Percentiles rank a stretch among this genome's conserved stretches.
Conservation (phyloP, 2,113 vertebrate species). For the Diphyllodes magnificus region DNA sequence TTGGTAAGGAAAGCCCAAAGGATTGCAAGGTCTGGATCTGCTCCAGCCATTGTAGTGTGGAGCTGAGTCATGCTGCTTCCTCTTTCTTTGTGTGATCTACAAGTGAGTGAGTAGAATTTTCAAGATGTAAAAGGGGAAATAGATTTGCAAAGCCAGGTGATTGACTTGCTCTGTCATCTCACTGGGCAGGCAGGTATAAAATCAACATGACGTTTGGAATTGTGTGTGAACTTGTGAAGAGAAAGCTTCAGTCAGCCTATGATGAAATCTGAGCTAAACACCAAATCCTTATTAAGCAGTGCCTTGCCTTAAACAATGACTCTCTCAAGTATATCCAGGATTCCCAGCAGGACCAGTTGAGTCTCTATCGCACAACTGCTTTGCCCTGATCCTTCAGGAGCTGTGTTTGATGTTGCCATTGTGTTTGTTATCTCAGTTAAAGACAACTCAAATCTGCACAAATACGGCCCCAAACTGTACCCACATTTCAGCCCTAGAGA, state of each 20-base stretch:
- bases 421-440: neutral
- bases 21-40: slow-evolving; percentile 34
- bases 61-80: slow-evolving; percentile 64
- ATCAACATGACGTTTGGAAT: neutral
- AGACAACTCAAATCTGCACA: neutral
- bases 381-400: neutral
- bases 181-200: neutral
- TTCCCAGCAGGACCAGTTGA: neutral
- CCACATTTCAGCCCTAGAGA: neutral
- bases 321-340: neutral
- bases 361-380: neutral
- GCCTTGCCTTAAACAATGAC: neutral
- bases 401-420: neutral
- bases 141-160: neutral
- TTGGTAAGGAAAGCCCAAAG: slow-evolving; percentile 50
- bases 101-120: slow-evolving; percentile 30
- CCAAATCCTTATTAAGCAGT: neutral
- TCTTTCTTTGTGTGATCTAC: slow-evolving; percentile 22
- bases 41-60: slow-evolving; percentile 49
- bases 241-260: neutral
- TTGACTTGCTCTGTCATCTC: neutral
- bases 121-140: slow-evolving; percentile 1
- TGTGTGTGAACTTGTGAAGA: neutral
- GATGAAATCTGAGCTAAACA: neutral
- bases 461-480: neutral